Evolutionary conservation across 1,140 invertebrate species (phyloP).

Genomic region (Heliconius melpomene): DNA sequence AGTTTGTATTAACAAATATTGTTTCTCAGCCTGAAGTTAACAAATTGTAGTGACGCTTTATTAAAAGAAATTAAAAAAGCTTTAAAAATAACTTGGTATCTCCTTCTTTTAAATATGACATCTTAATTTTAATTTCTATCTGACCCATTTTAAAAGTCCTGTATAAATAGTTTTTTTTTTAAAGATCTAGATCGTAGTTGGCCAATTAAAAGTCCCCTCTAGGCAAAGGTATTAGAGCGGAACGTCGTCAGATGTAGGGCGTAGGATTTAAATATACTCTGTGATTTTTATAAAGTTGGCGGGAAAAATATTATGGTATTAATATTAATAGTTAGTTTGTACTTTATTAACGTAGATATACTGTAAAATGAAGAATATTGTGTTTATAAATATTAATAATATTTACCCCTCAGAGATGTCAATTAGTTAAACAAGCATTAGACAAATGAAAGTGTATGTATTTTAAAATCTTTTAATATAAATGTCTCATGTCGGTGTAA

Average conservation of each 20-base stretch:
- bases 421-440: too few relatives aligned
- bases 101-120: not conserved
- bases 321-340: not conserved
- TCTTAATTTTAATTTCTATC: not conserved
- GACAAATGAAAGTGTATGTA: too few relatives aligned
- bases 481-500: too few relatives aligned
- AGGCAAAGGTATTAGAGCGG: slow-evolving; percentile 12
- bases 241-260: slow-evolving; percentile 7
- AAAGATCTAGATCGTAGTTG: not conserved
- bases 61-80: not conserved
- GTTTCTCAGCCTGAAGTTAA: not conserved
- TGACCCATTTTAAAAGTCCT: slow-evolving; percentile 5
- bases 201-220: slow-evolving; percentile 7
- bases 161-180: slow-evolving; percentile 1
- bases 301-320: slow-evolving; percentile 8
- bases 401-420: too few relatives aligned
- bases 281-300: not conserved
- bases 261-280: slow-evolving; percentile 11
- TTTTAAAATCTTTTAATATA: too few relatives aligned
- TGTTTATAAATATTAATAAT: too few relatives aligned
- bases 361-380: too few relatives aligned
- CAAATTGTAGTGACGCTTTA: not conserved
- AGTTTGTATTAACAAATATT: not conserved
- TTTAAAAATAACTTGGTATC: not conserved
- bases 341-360: too few relatives aligned